Base-by-base conservation (phyloP, 2,888 invertebrate species). In the Ichneumoninae sp. region DNA sequence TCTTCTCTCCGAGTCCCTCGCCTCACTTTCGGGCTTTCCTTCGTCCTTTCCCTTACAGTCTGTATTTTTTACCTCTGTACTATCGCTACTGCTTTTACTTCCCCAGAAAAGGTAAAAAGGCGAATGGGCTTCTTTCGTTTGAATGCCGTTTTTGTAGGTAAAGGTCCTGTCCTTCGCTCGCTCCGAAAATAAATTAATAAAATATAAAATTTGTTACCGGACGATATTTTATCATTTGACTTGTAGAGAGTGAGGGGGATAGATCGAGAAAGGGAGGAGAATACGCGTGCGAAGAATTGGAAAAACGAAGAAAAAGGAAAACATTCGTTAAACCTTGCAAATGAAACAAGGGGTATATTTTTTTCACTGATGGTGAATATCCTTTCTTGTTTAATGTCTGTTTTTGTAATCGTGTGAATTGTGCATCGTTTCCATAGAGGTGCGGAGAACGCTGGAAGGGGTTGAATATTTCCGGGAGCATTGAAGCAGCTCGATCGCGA, bases 401-500 rank as follows among this genome's bases (percentile, higher is more conserved):
- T 36, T 30, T 57, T 76, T 76, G 60, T 3, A 10, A 30, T 47
- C 22, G 13, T 13, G 22, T 26, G 54, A 30, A 36, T 13, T 33
- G 16, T 44, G 40, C 33, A 22, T 44, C 66, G 10, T 70, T 70
- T 69, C 8, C 19, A 36, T 19, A 7, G 33, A 33, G 65, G 54
- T 47, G 60, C n/a, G 73, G 57, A 83, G 50, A 63, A 30, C 50
- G 10, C 22, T 4, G 65, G 36, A 33, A 54, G 60, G 69, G 40
- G 68, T 69, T 76, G 57, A 83, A 83, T 71, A 76, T 78, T 66
- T 66, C 75, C 74, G 54, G 68, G 65, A 79, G n/a, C 76, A 83
- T 83, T 71, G 83, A 68, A 75, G 76, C 70, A 89, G 86, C 87
- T 88, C 87, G 89, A 88, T 83, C 86, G 77, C 83, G 85, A 87